Evolutionary conservation across 2,888 invertebrate species (phyloP), one percentile per base, ranked within the genome.

Genomic region (Agrochola macilenta): DNA sequence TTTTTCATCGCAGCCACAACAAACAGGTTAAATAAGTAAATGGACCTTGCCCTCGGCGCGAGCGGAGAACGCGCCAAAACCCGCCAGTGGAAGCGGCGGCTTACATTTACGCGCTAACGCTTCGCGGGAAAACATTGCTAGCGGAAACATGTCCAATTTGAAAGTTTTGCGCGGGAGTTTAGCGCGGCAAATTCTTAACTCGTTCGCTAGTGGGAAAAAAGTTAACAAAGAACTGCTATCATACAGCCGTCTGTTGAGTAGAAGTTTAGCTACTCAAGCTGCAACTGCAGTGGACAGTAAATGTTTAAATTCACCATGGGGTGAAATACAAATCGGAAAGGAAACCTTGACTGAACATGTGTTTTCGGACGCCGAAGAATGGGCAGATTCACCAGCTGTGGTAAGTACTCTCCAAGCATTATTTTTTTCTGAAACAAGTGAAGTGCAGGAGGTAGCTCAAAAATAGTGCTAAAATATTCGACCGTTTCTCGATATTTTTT

Each of bases 371-470:
- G 87, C 96, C 49, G 97, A 97, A 66, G 90, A 97, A 79, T 97
- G 97, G 97, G 93, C 97, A 17, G 97, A 97, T 86, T 94, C 97
- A 83, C 97, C 97, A 46, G 97, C 97, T 78, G 95, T 97, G 95
- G 98, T 98, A 95, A 97, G 97, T 97, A 83, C 76, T n/a, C 30
- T 60, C 60, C 4, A 78, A 12, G 12, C 39, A 30, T 60, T 30
- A 46, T 49, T 52, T n/a, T 35, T 78, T 65, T 26, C 39, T 35
- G 35, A 35, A 43, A n/a, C 17, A 14, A 54, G 1, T 35, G 3
- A 3, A n/a, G 5, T 12, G n/a, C 12, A 14, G 46, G 7, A 17
- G 1, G 5, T 61, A 26, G 8, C n/a, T 63, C 2, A 12, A 26
- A 76, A 57, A 39, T 35, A 52, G n/a, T 30, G 14, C 2, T 17